Evolutionary conservation across 1,140 invertebrate species (phyloP).

Genomic region (Ips nitidus): DNA sequence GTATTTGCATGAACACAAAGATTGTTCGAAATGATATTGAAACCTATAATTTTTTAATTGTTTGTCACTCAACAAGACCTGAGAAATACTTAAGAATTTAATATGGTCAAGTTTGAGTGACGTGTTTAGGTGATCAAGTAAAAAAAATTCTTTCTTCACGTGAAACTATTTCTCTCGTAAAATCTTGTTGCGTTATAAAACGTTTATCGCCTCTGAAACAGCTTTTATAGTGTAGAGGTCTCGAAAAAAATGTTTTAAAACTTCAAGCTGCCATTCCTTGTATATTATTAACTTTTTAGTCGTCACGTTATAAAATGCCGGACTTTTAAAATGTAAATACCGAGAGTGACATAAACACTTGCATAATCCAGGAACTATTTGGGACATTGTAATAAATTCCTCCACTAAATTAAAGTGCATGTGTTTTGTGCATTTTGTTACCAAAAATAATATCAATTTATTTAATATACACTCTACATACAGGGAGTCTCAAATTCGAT

Average conservation of each 20-base stretch:
- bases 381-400: too few species aligned
- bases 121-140: constrained; percentile 9
- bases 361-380: too few species aligned
- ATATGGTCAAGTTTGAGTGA: constrained; percentile 11
- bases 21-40: constrained; percentile 11
- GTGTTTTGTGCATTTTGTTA: too few species aligned
- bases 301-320: background rate
- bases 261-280: background rate
- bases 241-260: background rate
- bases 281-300: background rate
- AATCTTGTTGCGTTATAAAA: constrained; percentile 16
- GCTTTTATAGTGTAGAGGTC: background rate
- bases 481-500: too few species aligned
- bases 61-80: too few species aligned
- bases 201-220: constrained; percentile 12
- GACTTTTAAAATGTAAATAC: too few species aligned
- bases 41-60: background rate
- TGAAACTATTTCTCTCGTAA: constrained; percentile 16
- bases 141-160: constrained; percentile 15
- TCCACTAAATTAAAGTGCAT: too few species aligned
- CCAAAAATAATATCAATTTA: too few species aligned
- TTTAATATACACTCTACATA: too few species aligned
- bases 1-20: constrained; percentile 6
- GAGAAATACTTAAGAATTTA: background rate
- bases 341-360: too few species aligned